phyloP scores from a whole-genome alignment of 2,113 vertebrate genomes.

The Himantopus leucocephalus region DNA sequence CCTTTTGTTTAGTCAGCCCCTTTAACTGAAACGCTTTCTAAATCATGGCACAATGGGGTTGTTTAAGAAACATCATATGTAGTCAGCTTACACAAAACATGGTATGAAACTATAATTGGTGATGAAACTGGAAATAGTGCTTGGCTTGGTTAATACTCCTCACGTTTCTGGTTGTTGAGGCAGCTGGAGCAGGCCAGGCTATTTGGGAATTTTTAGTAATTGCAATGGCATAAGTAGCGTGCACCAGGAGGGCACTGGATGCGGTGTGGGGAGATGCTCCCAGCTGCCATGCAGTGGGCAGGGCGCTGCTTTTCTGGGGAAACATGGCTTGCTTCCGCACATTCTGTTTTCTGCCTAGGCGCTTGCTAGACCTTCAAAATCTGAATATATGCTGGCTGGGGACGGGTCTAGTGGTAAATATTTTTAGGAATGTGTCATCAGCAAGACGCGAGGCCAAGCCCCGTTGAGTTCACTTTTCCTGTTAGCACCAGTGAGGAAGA shows the following conservation, averaged over 20 bases:
- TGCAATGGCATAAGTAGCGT: neutral
- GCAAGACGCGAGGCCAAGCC: accelerated
- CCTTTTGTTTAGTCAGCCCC: neutral
- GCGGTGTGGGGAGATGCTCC: neutral
- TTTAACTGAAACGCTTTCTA: neutral
- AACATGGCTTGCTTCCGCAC: neutral
- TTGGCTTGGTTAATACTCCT: neutral
- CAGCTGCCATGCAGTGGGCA: neutral
- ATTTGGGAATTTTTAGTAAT: accelerated
- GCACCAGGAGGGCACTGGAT: neutral
- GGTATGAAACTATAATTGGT: accelerated
- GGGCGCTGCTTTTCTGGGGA: neutral
- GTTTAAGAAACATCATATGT: neutral
- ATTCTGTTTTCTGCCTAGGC: neutral
- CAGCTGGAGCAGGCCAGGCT: neutral
- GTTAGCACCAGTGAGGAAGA: neutral
- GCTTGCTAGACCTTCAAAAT: neutral
- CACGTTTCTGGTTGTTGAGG: accelerated
- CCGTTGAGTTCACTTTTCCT: neutral
- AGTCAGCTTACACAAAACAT: neutral
- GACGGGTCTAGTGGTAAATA: neutral
- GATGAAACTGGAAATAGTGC: neutral
- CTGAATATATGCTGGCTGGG: neutral
- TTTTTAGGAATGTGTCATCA: neutral
- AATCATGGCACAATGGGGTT: accelerated